These are phyloP conservation scores for Rhogogaster chlorosoma DNA, from an alignment of 2,888 invertebrate genomes.

Conservation along the genomic window DNA sequence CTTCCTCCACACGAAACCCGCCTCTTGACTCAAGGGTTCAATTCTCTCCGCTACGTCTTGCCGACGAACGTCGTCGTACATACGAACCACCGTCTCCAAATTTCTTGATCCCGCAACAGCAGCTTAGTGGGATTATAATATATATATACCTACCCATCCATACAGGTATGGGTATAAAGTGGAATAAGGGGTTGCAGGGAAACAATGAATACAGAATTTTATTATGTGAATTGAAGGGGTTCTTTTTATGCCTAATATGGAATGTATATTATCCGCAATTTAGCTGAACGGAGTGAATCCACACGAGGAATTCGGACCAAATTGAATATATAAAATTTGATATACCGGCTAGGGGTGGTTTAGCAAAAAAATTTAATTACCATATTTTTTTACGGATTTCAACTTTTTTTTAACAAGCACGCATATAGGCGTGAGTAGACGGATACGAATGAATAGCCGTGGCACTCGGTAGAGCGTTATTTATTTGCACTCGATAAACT, in stretches of 20 bases:
- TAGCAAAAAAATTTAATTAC: background rate
- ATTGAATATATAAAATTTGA: background rate
- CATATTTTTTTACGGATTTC: background rate
- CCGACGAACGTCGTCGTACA: background rate
- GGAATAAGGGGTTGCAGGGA: background rate
- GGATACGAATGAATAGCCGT: background rate
- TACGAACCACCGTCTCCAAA: background rate
- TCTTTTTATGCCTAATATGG: background rate
- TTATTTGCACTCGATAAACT: constrained; percentile 32
- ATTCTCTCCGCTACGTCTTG: constrained; percentile 6
- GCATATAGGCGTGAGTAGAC: background rate
- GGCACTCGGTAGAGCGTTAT: background rate
- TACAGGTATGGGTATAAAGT: background rate
- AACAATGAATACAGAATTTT: constrained; percentile 4
- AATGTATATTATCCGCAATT: background rate
- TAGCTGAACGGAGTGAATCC: background rate
- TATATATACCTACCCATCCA: background rate
- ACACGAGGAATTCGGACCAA: background rate
- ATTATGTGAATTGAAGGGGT: background rate
- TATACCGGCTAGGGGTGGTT: background rate
- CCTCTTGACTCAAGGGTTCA: constrained; percentile 15
- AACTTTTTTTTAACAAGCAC: background rate
- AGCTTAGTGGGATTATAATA: background rate
- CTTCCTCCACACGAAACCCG: background rate
- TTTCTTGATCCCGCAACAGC: background rate